Conservation (phyloP, 64 coral and sea anemone genomes). For the Montipora efflorescens region DNA sequence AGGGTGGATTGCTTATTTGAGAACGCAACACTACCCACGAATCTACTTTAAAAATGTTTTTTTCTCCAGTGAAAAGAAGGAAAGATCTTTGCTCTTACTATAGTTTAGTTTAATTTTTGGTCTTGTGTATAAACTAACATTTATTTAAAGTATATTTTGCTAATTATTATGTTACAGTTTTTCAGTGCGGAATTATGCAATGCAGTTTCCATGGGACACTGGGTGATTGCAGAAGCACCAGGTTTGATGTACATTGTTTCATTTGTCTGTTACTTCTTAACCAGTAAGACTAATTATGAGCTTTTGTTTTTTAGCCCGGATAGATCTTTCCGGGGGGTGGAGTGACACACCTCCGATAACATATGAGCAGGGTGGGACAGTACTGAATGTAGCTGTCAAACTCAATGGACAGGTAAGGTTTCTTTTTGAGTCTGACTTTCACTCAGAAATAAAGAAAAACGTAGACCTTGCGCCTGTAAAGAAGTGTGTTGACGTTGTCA, state of each 20-base stretch:
- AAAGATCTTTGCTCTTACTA: no score
- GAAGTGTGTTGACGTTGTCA: no score
- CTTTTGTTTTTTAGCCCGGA: constrained; percentile 55
- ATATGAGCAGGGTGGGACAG: constrained; percentile 91
- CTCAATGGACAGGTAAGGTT: constrained; percentile 76
- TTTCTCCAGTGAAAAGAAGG: no score
- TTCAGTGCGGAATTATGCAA: constrained; percentile 57
- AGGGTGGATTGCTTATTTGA: no score
- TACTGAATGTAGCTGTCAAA: constrained; percentile 88
- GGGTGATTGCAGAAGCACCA: constrained; percentile 94
- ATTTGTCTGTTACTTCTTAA: not conserved
- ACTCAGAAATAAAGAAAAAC: not conserved
- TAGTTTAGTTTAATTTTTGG: no score
- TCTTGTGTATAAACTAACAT: no score
- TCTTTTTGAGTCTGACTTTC: not conserved
- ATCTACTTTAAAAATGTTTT: no score
- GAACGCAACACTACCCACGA: no score
- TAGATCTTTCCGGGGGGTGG: constrained; percentile 94
- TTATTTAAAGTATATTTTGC: not conserved
- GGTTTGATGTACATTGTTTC: constrained; percentile 38
- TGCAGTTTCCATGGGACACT: constrained; percentile 59
- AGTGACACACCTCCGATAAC: constrained; percentile 97
- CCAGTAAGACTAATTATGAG: not conserved
- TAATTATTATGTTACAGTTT: constrained; percentile 64
- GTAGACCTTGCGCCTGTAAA: no score